Evolutionary conservation across 2,113 vertebrate genomes (phyloP).

Genomic region (Felis chaus): DNA sequence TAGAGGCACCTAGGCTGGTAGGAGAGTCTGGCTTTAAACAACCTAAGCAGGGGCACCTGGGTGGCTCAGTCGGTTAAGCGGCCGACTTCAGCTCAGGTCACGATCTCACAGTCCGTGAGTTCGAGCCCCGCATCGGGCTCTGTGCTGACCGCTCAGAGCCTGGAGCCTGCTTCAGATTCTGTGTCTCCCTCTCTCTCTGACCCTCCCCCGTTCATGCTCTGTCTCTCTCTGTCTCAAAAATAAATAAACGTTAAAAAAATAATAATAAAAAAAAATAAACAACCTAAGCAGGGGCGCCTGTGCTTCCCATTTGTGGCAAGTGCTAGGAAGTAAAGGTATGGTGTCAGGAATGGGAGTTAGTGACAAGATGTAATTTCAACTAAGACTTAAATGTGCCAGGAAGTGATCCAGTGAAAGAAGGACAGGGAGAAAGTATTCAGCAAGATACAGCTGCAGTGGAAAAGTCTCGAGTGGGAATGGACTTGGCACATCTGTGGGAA

Average conservation of each 20-base stretch:
- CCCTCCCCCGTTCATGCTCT: too few species aligned
- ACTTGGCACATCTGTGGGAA: not conserved
- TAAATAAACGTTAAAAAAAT: too few species aligned
- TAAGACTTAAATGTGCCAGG: not conserved
- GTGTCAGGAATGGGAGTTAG: not conserved
- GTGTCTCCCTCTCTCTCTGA: too few species aligned
- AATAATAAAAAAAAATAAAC: not conserved
- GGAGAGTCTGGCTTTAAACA: not conserved
- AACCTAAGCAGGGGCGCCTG: rapidly evolving
- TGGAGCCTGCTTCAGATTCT: too few species aligned
- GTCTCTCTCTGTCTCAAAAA: too few species aligned
- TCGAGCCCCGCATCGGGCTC: too few species aligned
- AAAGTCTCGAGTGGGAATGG: not conserved
- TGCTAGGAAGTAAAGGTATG: not conserved
- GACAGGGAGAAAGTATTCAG: not conserved
- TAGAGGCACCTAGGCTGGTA: not conserved
- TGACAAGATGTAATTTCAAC: not conserved
- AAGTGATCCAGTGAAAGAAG: not conserved
- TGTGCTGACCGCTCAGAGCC: too few species aligned
- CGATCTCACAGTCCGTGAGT: too few species aligned
- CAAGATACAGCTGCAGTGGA: not conserved
- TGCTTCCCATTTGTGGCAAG: not conserved
- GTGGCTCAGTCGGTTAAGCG: too few species aligned
- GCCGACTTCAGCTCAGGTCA: too few species aligned
- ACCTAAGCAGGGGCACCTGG: rapidly evolving